Evolutionary conservation across 2,113 vertebrate genomes (phyloP), one percentile per base, ranked within the genome.

Genomic region (Actinemys pallida): DNA sequence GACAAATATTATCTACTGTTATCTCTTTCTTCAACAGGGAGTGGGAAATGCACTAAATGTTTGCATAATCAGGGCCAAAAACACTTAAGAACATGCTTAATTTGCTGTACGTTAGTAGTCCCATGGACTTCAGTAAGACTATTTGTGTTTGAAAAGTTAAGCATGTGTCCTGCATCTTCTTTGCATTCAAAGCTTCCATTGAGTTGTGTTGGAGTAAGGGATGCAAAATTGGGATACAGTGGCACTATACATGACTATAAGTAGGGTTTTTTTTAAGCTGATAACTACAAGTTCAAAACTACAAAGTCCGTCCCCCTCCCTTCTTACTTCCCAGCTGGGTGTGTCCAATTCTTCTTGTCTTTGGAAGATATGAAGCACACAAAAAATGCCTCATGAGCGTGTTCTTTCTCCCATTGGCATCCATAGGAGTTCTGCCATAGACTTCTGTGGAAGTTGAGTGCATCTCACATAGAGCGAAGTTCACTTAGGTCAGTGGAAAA

Each of bases 111-210:
- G 13, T 17, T 16, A 27, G 24, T 57, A 25, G 24, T 57, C 25
- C 24, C 20, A 57, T 57, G 56, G 56, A 57, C 35, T n/a, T 69
- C 4, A n/a, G 35, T 69, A 35, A 69, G 16, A n/a, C 29, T 53
- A 20, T 17, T 57, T 57, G 56, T 24, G 24, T 35, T 31, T 35
- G 62, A 17, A n/a, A 35, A 69, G 24, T 39, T 54, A 5, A 10
- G 88, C 35, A 6, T 19, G 42, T 31, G 12, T 49, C 56, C 19
- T 17, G 16, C 2, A 0, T 20, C 5, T 13, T n/a, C 76, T 10
- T 3, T 19, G 1, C 1, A 0, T 0, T 0, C 0, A 31, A 17
- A 47, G 0, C 54, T 90, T 29, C 2, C 0, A 0, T 14, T n/a
- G 87, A 4, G 0, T 16, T 81, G 84, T 53, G 35, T 27, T 8